Percentiles rank a stretch among this genome's conserved stretches.
phyloP scores from a whole-genome alignment of 30 jellyfish, hydroid and myxozoan genomes.

The Nemopilema nomurai region DNA sequence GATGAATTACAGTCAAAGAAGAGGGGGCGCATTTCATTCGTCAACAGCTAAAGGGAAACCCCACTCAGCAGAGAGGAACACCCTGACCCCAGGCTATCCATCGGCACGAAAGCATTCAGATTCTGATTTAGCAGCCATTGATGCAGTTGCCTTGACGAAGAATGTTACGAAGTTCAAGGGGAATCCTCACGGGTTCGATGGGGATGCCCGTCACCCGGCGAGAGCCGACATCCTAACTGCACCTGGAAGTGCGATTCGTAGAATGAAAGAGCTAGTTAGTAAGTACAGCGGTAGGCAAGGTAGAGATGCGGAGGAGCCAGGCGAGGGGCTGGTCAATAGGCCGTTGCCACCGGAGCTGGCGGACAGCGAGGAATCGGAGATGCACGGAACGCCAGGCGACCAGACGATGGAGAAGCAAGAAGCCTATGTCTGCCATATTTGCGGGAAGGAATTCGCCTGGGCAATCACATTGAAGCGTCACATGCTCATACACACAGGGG shows the following conservation, averaged over 20 bases:
- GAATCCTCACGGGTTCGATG: slow-evolving; percentile 6
- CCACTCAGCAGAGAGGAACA: slow-evolving; percentile 15
- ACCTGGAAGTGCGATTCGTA: slow-evolving; percentile 67
- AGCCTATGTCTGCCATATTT: slow-evolving; percentile 59
- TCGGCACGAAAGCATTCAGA: slow-evolving; percentile 30
- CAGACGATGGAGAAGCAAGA: slow-evolving; percentile 29
- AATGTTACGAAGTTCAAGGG: slow-evolving; percentile 34
- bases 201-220: slow-evolving; percentile 18
- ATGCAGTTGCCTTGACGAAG: slow-evolving; percentile 20
- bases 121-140: slow-evolving; percentile 45
- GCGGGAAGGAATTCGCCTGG: slow-evolving; percentile 73
- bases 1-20: slow-evolving; percentile 32
- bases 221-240: slow-evolving; percentile 56
- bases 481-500: slow-evolving; percentile 64
- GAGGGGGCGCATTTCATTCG: slow-evolving; percentile 27
- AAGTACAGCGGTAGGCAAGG: slow-evolving; percentile 58
- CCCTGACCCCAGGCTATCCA: slow-evolving; percentile 6
- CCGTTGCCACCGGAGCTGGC: slow-evolving; percentile 28
- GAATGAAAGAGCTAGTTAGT: slow-evolving; percentile 68
- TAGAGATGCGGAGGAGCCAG: slow-evolving; percentile 15
- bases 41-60: slow-evolving; percentile 10
- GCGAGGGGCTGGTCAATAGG: slow-evolving; percentile 12
- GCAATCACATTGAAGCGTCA: slow-evolving; percentile 67
- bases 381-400: slow-evolving; percentile 8
- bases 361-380: slow-evolving; percentile 19